Evolutionary conservation across 1,140 invertebrate species (phyloP).

Genomic region (Argopecten irradians): DNA sequence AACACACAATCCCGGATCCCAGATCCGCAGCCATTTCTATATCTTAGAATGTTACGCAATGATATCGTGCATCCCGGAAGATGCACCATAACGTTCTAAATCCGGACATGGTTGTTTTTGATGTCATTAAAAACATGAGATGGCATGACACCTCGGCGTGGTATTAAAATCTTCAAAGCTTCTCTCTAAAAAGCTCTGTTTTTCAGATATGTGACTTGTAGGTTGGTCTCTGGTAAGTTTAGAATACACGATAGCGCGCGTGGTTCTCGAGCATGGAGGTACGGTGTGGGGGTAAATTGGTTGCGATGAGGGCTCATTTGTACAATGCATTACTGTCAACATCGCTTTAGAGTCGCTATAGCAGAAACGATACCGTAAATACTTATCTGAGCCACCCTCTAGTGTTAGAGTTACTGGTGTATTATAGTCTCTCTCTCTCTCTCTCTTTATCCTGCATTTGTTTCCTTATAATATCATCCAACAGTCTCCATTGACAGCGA

Average conservation of each 20-base stretch:
- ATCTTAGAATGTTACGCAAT: neutral
- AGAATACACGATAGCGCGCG: slow-evolving; percentile 1
- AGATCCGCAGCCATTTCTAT: neutral
- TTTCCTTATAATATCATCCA: neutral
- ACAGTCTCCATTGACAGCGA: neutral
- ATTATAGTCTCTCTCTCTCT: too few species aligned
- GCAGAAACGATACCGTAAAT: neutral
- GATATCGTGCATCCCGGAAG: neutral
- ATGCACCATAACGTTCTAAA: neutral
- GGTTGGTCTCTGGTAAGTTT: neutral
- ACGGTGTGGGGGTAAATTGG: slow-evolving; percentile 13
- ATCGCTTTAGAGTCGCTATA: neutral
- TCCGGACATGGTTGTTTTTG: slow-evolving; percentile 5
- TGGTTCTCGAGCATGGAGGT: slow-evolving; percentile 12
- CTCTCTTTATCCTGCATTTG: too few species aligned
- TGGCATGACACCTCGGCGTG: neutral
- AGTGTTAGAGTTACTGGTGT: too few species aligned
- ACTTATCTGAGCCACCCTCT: neutral
- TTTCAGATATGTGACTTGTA: neutral
- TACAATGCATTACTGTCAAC: slow-evolving; percentile 18
- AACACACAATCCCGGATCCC: neutral
- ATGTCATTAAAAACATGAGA: neutral
- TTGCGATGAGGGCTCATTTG: slow-evolving; percentile 14
- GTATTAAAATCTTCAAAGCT: slow-evolving; percentile 3
- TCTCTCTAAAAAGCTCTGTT: slow-evolving; percentile 21